Base-by-base conservation (phyloP, 2,113 vertebrate genomes). In the Anarhynchus alexandrinus region DNA sequence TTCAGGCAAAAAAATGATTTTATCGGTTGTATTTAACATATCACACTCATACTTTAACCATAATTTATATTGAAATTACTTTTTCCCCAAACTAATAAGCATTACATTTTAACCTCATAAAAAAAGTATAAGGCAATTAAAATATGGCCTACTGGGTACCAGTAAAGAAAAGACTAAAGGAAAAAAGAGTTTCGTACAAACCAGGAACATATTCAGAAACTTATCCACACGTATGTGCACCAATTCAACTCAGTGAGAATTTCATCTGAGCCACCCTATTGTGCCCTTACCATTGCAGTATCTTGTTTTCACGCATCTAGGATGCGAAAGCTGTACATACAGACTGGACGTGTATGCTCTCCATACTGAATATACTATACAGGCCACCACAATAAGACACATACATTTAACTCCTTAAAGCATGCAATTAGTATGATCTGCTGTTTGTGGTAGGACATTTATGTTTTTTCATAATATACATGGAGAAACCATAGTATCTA, bases 21-120 rank as follows among this genome's bases (percentile, higher is more conserved):
- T 94, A 96, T 95, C 76, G 94, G 76, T 36, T 90, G 29, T 70
- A 51, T 93, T 97, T 94, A 94, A 92, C 82, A 92, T 91, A 93
- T 66, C 42, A 74, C 36, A 87, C 82, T 95, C 78, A 82, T 51
- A 82, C 13, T 94, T 97, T 89, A 80, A 91, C 47, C 80, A 90
- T 90, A 93, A 96, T 89, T 96, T 72, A 66, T 78, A 70, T 7
- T 74, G 18, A 81, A 92, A 95, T 90, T 49, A 58, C 64, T 89
- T 92, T 88, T 96, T 69, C 34, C 21, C 27, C 34, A 70, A 85
- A 47, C 36, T 93, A 96, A 97, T 91, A 97, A 84, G 55, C 45
- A 90, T 91, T 87, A 57, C 14, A 64, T 84, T 94, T 86, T 91
- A 94, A 86, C 52, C 70, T 72, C 36, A 82, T 58, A 45, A 59